phyloP scores from a whole-genome alignment of 2,888 invertebrate species.

The Ormyrus rosae region DNA sequence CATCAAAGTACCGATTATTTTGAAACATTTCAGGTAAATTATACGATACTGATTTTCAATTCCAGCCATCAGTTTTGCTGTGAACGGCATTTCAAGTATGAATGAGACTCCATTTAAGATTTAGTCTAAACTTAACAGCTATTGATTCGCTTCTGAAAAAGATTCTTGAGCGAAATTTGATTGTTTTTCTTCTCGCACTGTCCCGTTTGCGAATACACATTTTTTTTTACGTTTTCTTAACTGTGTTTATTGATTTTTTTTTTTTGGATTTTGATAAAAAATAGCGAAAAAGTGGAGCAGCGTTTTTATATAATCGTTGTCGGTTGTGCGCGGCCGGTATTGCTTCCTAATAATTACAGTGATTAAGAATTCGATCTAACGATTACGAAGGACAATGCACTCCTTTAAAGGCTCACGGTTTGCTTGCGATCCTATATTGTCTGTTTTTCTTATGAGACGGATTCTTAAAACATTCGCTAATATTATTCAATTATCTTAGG shows the following conservation, averaged over 20 bases:
- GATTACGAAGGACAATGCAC: constrained; percentile 40
- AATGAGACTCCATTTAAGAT: constrained; percentile 26
- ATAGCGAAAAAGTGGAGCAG: constrained; percentile 64
- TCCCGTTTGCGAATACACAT: neutral
- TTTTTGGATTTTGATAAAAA: constrained; percentile 63
- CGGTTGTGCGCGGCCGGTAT: constrained; percentile 69
- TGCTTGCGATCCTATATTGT: constrained; percentile 50
- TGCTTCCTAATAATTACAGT: constrained; percentile 45
- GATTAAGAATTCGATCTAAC: constrained; percentile 36
- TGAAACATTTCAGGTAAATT: neutral
- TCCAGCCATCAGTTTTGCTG: too few species aligned
- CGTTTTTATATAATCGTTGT: constrained; percentile 66
- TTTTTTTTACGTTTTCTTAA: too few species aligned
- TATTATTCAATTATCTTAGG: neutral
- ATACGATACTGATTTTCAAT: neutral
- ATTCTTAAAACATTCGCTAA: constrained; percentile 24
- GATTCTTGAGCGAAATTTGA: constrained; percentile 71
- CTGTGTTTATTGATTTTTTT: neutral
- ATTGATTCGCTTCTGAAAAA: constrained; percentile 67
- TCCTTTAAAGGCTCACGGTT: constrained; percentile 40
- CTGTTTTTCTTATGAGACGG: constrained; percentile 49
- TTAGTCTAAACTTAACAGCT: constrained; percentile 66
- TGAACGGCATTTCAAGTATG: constrained; percentile 1
- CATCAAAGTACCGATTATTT: too few species aligned
- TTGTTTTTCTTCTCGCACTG: constrained; percentile 62